Conservation (phyloP, 1,140 invertebrate species). For the Ceratina calcarata region DNA sequence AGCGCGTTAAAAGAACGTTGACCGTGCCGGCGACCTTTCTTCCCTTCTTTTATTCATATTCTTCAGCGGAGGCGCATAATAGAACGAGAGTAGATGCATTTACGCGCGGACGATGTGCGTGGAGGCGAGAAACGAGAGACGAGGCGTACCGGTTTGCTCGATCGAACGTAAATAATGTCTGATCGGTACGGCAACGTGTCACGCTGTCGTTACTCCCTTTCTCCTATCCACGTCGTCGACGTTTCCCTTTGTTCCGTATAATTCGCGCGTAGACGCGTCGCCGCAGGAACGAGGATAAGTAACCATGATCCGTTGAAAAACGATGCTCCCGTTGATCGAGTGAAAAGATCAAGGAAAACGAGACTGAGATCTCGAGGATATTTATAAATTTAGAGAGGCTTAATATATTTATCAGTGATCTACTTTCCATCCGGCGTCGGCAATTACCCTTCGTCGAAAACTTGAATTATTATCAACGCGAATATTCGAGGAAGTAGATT, state of each 20-base stretch:
- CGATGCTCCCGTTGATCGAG: neutral
- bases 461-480: slow-evolving; percentile 7
- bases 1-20: slow-evolving; percentile 55
- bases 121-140: slow-evolving; percentile 58
- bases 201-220: neutral
- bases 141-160: slow-evolving; percentile 54
- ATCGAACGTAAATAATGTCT: slow-evolving; percentile 63
- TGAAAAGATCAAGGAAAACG: neutral
- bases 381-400: slow-evolving; percentile 8
- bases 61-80: slow-evolving; percentile 40
- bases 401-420: slow-evolving; percentile 6
- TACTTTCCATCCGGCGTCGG: neutral
- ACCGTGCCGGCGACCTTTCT: slow-evolving; percentile 43
- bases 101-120: slow-evolving; percentile 55
- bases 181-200: slow-evolving; percentile 49
- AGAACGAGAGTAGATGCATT: slow-evolving; percentile 42
- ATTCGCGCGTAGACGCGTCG: slow-evolving; percentile 43
- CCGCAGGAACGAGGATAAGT: neutral
- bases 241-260: slow-evolving; percentile 29
- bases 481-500: neutral
- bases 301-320: neutral
- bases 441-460: slow-evolving; percentile 9
- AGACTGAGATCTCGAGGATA: too few relatives aligned
- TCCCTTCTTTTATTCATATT: slow-evolving; percentile 52
- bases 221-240: neutral